Evolutionary conservation across 2,113 vertebrate species (phyloP), one percentile per base, ranked within the genome.

Genomic region (Pterocles gutturalis): DNA sequence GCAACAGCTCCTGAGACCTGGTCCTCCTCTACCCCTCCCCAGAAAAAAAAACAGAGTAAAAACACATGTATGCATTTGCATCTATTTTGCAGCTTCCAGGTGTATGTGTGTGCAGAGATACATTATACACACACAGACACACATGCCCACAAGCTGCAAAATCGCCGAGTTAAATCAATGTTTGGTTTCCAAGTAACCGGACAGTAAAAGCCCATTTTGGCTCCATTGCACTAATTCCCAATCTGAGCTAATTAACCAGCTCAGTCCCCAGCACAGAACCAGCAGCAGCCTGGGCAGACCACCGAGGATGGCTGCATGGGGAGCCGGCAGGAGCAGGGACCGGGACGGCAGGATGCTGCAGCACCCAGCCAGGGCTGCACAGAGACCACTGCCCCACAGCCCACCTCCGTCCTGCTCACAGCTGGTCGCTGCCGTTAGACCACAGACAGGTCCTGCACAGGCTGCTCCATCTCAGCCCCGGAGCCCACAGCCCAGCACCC

Each of bases 281-380:
- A 7, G 72, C 54, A 80, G 69, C 72, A 41, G 54, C 28, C n/a
- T 14, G 4, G 6, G 13, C 22, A 18, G 29, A 13, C 4, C 11
- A 3, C 65, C 0, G 0, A 1, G 43, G 26, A 3, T 0, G 7
- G n/a, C 53, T 10, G 58, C 0, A 3, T 46, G 8, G 62, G 69
- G 58, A 57, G 51, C 6, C 14, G 41, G 5, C 5, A 1, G 26
- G 48, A 38, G 10, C 4, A 18, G n/a, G 0, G 0, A 0, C 12
- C 2, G 5, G 43, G 36, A 28, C 0, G 1, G n/a, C 8, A 12
- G 46, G 46, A 46, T 46, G 46, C 46, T 46, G 46, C 16, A 46
- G 46, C 46, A 18, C 46, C 46, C 17, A 9, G 46, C 17, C 17
- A 17, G 41, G 41, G 41, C 41, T 13, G 41, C 13, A 41, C 41